Base-by-base conservation (phyloP, 2,888 invertebrate species). In the Ochropleura leucogaster region DNA sequence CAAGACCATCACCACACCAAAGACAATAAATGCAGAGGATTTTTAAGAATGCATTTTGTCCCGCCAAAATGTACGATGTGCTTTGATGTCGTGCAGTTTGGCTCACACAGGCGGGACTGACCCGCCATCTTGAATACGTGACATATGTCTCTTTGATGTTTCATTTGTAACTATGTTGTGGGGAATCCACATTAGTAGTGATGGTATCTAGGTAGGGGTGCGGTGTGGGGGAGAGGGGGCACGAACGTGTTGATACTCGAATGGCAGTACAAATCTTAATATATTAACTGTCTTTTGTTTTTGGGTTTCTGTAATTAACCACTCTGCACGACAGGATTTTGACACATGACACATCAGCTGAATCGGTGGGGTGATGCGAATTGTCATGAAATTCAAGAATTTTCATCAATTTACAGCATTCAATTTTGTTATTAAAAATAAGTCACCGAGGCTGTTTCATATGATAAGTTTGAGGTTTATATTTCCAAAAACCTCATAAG, bases 101-200 rank as follows among this genome's bases (percentile, higher is more conserved):
- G 70, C 71, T 44, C 30, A 30, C 42, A 18, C 30, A 18, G 4
- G 30, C 30, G 44, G 6, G 70, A 44, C 71, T 71, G 14, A 30
- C 44, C 14, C n/a, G 71, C 71, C 44, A 7, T n/a, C 51, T 1
- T 5, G 70, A 71, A 53, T 53, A 18, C 71, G 10, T 70, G 51
- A 44, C 71, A 49, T 70, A 10, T n/a, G 44, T 4, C n/a, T 44
- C 51, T 71, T 71, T 71, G 70, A 71, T 51, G 44, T 71, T 53
- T 14, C 4, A 5, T n/a, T 16, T 44, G 20, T 44, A 18, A 18
- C 8, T 49, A 16, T 16, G 20, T 68, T 16, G 44, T 10, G 18
- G 20, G 42, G 14, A 42, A 51, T 70, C 1, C 18, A 70, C 7
- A 18, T 42, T 18, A 20, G 0, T 9, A 47, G 20, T 9, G 4